These are phyloP conservation scores for Myiotriccus ornatus DNA, from an alignment of 2,797 vertebrate species.

Conservation along the genomic window DNA sequence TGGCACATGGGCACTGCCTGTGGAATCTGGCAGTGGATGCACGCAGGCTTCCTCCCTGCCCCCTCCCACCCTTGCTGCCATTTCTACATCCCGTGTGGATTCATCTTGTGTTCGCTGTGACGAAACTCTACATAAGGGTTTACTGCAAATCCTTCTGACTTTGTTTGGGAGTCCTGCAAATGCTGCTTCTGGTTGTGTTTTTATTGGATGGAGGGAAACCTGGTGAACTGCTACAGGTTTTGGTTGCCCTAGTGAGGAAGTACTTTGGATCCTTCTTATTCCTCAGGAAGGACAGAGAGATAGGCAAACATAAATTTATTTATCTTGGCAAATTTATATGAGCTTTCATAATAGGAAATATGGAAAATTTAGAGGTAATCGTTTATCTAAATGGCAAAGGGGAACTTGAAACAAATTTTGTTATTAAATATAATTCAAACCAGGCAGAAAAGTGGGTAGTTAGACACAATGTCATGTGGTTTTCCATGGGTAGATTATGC, in stretches of 20 bases:
- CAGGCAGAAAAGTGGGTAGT: background rate
- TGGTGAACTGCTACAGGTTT: background rate
- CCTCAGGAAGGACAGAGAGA: background rate
- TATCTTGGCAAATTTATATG: background rate
- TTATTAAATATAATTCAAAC: background rate
- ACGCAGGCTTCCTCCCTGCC: background rate
- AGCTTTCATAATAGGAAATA: background rate
- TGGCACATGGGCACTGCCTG: fast-evolving
- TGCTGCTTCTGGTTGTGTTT: background rate
- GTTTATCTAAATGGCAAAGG: background rate
- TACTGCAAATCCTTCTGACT: background rate
- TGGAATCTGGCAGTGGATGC: background rate
- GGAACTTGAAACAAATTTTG: background rate
- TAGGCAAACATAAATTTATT: background rate
- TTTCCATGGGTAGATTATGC: background rate
- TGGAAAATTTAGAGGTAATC: background rate
- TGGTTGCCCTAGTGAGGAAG: background rate
- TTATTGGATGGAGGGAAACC: background rate
- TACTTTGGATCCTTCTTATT: background rate
- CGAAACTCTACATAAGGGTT: background rate
- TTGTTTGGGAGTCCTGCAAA: background rate
- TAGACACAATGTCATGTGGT: background rate
- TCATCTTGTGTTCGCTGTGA: background rate
- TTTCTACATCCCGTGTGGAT: background rate
- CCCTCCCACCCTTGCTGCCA: background rate